A percentile compares a stretch with the other conserved stretches of the same genome.
These are phyloP conservation scores for Lasioglossum villosulum DNA, from an alignment of 2,888 invertebrate genomes.

Conservation along the genomic window DNA sequence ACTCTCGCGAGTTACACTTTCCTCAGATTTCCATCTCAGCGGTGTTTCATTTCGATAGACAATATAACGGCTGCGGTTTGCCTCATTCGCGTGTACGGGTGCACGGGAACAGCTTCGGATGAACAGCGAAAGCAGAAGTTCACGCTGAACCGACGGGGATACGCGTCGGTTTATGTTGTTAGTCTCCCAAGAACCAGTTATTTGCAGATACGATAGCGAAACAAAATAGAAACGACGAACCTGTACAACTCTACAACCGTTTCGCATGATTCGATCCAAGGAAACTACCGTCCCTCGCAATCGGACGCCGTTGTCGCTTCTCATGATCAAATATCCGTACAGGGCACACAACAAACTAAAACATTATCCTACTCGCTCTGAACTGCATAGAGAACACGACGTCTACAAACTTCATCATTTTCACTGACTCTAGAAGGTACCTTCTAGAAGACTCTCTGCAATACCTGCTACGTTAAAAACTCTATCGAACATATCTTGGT, in stretches of 20 bases:
- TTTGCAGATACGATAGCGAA: constrained; percentile 31
- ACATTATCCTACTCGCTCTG: too few relatives aligned
- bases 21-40: constrained; percentile 50
- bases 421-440: too few relatives aligned
- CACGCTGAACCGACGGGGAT: constrained; percentile 9
- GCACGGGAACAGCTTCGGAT: neutral
- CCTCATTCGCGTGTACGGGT: constrained; percentile 21
- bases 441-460: too few relatives aligned
- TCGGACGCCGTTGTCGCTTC: neutral
- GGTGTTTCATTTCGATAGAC: constrained; percentile 56
- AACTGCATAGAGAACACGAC: too few relatives aligned
- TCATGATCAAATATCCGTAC: neutral
- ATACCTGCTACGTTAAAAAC: too few relatives aligned
- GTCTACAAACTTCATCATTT: too few relatives aligned
- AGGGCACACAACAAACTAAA: neutral
- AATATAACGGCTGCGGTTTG: constrained; percentile 50
- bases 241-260: neutral
- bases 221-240: neutral
- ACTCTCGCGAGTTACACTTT: constrained; percentile 38
- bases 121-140: constrained; percentile 35
- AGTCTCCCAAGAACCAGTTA: constrained; percentile 28
- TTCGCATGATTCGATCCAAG: constrained; percentile 26
- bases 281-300: neutral
- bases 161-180: constrained; percentile 36
- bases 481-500: too few relatives aligned